Conservation (phyloP, 2,888 invertebrate species). For the Lamellibrachia columna region DNA sequence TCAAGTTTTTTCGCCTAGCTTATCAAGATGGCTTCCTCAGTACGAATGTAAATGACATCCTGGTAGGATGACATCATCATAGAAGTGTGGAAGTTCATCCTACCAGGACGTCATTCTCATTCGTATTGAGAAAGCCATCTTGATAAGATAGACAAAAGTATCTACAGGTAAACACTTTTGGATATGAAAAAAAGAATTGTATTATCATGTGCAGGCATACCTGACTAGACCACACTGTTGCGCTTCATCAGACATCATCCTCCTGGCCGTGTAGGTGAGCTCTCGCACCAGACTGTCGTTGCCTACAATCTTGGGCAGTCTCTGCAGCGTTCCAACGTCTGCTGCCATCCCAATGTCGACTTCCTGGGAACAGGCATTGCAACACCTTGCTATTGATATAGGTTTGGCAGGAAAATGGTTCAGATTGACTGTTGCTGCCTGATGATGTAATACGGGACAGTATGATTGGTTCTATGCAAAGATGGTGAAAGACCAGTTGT, state of each 20-base stretch:
- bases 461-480: no score
- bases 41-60: no score
- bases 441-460: no score
- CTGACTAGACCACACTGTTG: slow-evolving; percentile 84
- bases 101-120: no score
- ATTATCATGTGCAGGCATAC: slow-evolving; percentile 40
- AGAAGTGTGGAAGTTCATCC: no score
- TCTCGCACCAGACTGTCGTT: slow-evolving; percentile 88
- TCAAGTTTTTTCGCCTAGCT: no score
- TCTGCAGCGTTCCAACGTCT: slow-evolving; percentile 93
- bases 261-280: slow-evolving; percentile 85
- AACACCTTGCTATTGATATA: not conserved
- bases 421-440: not conserved
- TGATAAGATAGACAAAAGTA: no score
- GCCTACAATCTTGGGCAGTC: slow-evolving; percentile 89
- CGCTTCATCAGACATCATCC: slow-evolving; percentile 84
- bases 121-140: no score
- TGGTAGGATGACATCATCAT: no score
- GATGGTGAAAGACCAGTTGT: not conserved
- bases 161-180: no score
- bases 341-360: slow-evolving; percentile 84
- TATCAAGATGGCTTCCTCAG: no score
- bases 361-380: slow-evolving; percentile 50
- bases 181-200: slow-evolving; percentile 24
- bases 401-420: not conserved